Evolutionary conservation across 1,140 invertebrate species (phyloP).

Genomic region (Tribolium madens): DNA sequence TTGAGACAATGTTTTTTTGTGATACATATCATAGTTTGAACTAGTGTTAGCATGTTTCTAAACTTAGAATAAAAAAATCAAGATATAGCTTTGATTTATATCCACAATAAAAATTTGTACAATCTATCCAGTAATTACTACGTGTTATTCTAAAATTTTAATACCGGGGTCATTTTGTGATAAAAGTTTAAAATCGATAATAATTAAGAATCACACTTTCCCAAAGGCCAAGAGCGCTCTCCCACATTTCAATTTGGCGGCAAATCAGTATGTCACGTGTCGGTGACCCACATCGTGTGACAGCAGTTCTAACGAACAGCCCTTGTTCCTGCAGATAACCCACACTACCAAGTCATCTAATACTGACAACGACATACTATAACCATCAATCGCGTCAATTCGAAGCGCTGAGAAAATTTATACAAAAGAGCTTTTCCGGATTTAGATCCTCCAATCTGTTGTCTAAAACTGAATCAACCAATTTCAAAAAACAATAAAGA

Average conservation of each 20-base stretch:
- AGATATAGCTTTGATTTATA: conserved; percentile 12
- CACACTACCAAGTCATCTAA: neutral
- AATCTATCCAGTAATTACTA: conserved; percentile 9
- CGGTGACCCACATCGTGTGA: conserved; percentile 11
- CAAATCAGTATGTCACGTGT: neutral
- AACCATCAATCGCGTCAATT: conserved; percentile 6
- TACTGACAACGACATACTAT: conserved; percentile 14
- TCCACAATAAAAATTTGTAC: conserved; percentile 3
- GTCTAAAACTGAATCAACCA: conserved; percentile 10
- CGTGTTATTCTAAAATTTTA: neutral
- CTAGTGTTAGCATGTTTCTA: conserved; percentile 8
- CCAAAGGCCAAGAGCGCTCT: neutral
- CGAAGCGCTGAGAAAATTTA: neutral
- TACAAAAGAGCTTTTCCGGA: neutral
- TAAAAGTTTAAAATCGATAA: neutral
- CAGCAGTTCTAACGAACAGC: neutral
- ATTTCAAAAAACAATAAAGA: conserved; percentile 39
- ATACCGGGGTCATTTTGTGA: neutral
- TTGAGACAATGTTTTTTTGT: neutral
- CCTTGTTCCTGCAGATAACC: conserved; percentile 18
- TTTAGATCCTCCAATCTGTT: neutral
- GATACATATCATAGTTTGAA: neutral
- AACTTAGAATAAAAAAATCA: neutral
- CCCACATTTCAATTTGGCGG: neutral
- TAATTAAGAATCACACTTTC: neutral